Evolutionary conservation across 2,797 vertebrate species (phyloP).

Genomic region (Sebastes matsubarae): DNA sequence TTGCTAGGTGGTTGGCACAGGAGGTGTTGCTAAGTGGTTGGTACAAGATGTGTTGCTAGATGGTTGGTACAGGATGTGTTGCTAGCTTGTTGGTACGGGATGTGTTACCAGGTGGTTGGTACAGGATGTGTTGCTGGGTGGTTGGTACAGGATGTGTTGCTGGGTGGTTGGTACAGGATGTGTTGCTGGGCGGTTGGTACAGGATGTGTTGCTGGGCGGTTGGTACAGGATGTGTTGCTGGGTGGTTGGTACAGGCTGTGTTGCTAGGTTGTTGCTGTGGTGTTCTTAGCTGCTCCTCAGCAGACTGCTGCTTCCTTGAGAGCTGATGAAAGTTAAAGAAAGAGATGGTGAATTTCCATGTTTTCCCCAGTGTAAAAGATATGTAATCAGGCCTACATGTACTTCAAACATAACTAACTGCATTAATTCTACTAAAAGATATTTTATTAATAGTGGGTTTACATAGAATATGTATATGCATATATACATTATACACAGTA

Average conservation of each 20-base stretch:
- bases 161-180: rapidly evolving
- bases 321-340: conserved; percentile 21
- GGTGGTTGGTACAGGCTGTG: neutral
- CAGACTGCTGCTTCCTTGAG: conserved; percentile 13
- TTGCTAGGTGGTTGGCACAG: rapidly evolving
- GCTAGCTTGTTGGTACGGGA: no score
- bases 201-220: rapidly evolving
- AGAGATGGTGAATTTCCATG: conserved; percentile 20
- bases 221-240: no score
- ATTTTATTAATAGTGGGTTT: neutral
- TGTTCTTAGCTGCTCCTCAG: conserved; percentile 12
- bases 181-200: no score
- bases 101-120: no score
- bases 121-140: rapidly evolving
- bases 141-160: no score
- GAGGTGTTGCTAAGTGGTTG: no score
- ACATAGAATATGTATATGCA: neutral
- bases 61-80: no score
- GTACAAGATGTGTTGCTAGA: rapidly evolving
- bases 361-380: conserved; percentile 18
- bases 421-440: neutral
- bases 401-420: conserved; percentile 13
- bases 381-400: conserved; percentile 10
- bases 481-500: neutral
- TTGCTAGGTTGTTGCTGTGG: neutral